Evolutionary conservation across 2,888 invertebrate genomes (phyloP).

Genomic region (Ophraella communa): DNA sequence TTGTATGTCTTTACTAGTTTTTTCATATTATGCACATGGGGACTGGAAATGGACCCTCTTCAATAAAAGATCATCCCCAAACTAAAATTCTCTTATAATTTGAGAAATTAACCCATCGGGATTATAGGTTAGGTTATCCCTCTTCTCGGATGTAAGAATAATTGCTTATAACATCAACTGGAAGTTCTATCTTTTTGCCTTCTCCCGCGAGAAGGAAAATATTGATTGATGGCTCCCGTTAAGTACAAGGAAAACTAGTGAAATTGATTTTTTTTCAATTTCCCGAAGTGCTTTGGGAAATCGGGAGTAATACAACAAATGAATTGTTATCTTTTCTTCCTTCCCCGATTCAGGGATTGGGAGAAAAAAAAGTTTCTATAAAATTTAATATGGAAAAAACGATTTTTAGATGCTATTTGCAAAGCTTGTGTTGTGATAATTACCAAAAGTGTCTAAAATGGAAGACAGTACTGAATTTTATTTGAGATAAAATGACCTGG

Average conservation of each 20-base stretch:
- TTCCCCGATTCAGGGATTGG: background rate
- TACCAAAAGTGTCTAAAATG: too few relatives aligned
- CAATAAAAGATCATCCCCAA: too few relatives aligned
- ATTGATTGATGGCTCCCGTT: background rate
- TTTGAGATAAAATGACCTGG: too few relatives aligned
- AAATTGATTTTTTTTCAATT: conserved; percentile 3
- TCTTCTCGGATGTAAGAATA: background rate
- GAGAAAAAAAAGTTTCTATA: background rate
- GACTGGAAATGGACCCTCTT: too few relatives aligned
- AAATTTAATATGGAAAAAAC: background rate
- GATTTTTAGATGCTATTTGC: too few relatives aligned
- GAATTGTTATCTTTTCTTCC: background rate
- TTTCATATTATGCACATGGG: too few relatives aligned
- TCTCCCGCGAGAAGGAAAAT: background rate
- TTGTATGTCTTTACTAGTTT: too few relatives aligned
- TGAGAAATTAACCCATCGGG: background rate
- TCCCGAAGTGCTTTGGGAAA: conserved; percentile 2
- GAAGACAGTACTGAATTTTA: too few relatives aligned
- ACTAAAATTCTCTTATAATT: background rate
- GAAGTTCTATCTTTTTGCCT: too few relatives aligned
- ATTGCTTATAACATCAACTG: background rate
- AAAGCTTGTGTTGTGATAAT: too few relatives aligned
- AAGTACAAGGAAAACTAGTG: background rate
- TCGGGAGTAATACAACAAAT: background rate
- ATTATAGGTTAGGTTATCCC: background rate